These are phyloP conservation scores for Zaprionus lineosus DNA, from an alignment of 2,888 invertebrate species.

Conservation along the genomic window DNA sequence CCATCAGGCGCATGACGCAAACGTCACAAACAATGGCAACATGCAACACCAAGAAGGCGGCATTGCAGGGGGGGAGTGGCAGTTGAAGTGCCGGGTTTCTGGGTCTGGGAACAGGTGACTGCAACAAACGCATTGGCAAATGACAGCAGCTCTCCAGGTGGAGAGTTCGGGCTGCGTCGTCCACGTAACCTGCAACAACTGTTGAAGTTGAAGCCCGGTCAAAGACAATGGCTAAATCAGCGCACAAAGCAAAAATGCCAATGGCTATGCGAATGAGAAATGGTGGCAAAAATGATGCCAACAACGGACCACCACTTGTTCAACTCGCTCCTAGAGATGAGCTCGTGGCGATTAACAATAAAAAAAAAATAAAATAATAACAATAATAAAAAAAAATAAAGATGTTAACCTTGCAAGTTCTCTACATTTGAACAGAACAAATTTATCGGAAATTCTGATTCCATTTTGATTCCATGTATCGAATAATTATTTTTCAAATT, in stretches of 20 bases:
- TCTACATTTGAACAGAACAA: no score
- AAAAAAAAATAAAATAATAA: no score
- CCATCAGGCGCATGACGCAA: conserved; percentile 55
- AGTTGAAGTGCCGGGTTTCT: no score
- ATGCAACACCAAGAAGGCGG: no score
- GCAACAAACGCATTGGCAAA: conserved; percentile 8
- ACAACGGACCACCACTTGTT: neutral
- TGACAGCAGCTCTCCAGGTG: conserved; percentile 25
- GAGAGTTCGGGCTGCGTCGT: conserved; percentile 28
- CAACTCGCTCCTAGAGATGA: conserved; percentile 24
- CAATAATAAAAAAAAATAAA: no score
- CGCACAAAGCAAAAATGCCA: conserved; percentile 42
- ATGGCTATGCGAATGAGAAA: conserved; percentile 36
- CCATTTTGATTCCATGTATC: no score
- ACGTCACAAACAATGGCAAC: conserved; percentile 54
- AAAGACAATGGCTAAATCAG: conserved; percentile 56
- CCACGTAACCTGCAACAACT: conserved; percentile 12
- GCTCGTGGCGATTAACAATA: no score
- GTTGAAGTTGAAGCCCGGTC: conserved; percentile 20
- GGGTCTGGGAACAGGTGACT: neutral
- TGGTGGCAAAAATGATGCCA: conserved; percentile 21
- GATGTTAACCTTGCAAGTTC: no score
- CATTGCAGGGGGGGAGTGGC: neutral
- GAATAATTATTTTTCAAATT: no score
- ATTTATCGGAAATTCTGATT: no score